A percentile compares a stretch with the other conserved stretches of the same genome.
phyloP scores from a whole-genome alignment of 2,113 vertebrate species.

The Holacanthus passer region DNA sequence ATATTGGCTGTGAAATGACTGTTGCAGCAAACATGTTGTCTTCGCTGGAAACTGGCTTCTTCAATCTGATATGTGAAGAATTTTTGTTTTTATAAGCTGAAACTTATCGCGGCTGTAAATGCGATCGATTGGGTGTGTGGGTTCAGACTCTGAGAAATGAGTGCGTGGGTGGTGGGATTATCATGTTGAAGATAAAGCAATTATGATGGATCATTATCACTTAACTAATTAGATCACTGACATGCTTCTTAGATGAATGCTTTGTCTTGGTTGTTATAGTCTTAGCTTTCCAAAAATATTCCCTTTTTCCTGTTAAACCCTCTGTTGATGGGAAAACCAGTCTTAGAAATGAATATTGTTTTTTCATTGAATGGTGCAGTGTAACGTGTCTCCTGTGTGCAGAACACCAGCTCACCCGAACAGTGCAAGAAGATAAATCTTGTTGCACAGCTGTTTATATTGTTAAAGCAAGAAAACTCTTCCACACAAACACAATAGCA shows the following conservation, averaged over 20 bases:
- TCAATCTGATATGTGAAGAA: background rate
- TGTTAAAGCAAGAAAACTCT: background rate
- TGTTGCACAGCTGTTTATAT: background rate
- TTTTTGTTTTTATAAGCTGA: background rate
- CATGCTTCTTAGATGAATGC: background rate
- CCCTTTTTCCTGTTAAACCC: background rate
- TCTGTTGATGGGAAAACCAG: background rate
- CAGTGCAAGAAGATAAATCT: background rate
- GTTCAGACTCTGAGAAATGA: slow-evolving; percentile 44
- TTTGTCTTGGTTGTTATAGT: background rate
- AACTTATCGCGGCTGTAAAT: slow-evolving; percentile 37
- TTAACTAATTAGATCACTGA: background rate
- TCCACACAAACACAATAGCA: background rate
- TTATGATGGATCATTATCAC: background rate
- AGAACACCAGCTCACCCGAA: background rate
- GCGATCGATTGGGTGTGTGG: background rate
- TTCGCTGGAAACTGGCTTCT: background rate
- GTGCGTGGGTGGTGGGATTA: slow-evolving; percentile 27
- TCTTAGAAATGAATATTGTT: background rate
- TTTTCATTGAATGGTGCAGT: background rate
- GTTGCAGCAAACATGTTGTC: background rate
- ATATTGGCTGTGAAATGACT: background rate
- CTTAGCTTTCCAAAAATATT: background rate
- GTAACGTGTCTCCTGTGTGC: background rate
- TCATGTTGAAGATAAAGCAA: background rate